phyloP scores from a whole-genome alignment of 2,113 vertebrate species.

The Pachyramphus minor region DNA sequence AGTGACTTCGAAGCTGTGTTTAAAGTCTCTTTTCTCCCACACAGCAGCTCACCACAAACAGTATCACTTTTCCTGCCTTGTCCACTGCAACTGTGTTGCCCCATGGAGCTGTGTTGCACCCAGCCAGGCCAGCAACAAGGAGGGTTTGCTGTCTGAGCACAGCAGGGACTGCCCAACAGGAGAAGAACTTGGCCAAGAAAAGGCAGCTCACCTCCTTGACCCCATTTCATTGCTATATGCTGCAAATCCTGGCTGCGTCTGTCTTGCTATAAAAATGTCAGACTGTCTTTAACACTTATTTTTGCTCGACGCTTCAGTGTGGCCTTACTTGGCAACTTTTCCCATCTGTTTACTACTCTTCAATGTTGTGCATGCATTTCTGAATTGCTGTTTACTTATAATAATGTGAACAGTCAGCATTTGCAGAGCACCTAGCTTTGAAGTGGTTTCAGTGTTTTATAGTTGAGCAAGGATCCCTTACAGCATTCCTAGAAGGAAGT shows the following conservation, averaged over 20 bases:
- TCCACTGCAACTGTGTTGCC: not conserved
- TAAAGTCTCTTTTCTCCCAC: slow-evolving; percentile 17
- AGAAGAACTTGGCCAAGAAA: not conserved
- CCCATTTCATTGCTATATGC: not conserved
- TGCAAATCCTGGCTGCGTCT: slow-evolving; percentile 13
- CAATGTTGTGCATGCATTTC: not conserved
- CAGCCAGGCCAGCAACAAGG: not conserved
- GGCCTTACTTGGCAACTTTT: slow-evolving; percentile 49
- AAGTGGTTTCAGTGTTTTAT: not conserved
- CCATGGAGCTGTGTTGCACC: not conserved
- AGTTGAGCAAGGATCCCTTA: not conserved
- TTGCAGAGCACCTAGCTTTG: not conserved
- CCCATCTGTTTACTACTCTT: slow-evolving; percentile 56
- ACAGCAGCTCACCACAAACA: not conserved
- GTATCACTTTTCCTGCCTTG: not conserved
- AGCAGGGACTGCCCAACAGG: not conserved
- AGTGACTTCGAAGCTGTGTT: slow-evolving; percentile 18
- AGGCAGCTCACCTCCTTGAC: not conserved
- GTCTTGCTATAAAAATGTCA: slow-evolving; percentile 38
- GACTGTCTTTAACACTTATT: slow-evolving; percentile 40
- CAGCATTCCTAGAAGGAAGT: not conserved
- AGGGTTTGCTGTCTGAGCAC: not conserved
- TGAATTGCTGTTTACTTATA: not conserved
- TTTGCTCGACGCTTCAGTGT: not conserved
- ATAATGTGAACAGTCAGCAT: not conserved